Evolutionary conservation across 2,888 invertebrate species (phyloP).

Genomic region (Protula sp.): DNA sequence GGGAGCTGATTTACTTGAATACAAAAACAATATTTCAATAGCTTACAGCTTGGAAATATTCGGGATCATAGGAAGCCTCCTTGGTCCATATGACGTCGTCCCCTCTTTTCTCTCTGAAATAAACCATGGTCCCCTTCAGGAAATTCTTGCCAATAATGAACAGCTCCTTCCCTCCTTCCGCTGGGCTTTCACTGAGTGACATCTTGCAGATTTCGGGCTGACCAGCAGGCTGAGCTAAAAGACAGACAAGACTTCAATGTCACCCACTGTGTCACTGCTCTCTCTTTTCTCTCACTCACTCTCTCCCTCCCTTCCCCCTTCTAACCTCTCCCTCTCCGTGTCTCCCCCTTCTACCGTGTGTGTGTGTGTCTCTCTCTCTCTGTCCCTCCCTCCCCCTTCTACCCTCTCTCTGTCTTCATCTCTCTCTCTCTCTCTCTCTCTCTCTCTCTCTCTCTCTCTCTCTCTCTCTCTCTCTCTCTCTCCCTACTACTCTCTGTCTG

Average conservation of each 20-base stretch:
- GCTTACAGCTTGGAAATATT: constrained; percentile 51
- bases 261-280: neutral
- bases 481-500: too few relatives aligned
- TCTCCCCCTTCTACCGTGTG: neutral
- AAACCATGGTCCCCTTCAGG: constrained; percentile 50
- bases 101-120: constrained; percentile 46
- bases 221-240: constrained; percentile 55
- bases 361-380: too few relatives aligned
- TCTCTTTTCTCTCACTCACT: neutral
- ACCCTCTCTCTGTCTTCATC: too few relatives aligned
- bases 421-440: too few relatives aligned
- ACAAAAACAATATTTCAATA: too few relatives aligned
- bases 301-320: too few relatives aligned
- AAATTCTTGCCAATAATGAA: constrained; percentile 57
- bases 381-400: too few relatives aligned
- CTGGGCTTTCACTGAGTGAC: constrained; percentile 39
- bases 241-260: too few relatives aligned
- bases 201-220: constrained; percentile 54
- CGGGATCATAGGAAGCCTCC: constrained; percentile 52
- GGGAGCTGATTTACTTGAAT: neutral
- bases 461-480: too few relatives aligned
- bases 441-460: too few relatives aligned
- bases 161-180: constrained; percentile 50
- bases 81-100: constrained; percentile 49
- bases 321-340: too few relatives aligned